phyloP scores from a whole-genome alignment of 2,888 invertebrate genomes.

The Scaptomyza reducta region DNA sequence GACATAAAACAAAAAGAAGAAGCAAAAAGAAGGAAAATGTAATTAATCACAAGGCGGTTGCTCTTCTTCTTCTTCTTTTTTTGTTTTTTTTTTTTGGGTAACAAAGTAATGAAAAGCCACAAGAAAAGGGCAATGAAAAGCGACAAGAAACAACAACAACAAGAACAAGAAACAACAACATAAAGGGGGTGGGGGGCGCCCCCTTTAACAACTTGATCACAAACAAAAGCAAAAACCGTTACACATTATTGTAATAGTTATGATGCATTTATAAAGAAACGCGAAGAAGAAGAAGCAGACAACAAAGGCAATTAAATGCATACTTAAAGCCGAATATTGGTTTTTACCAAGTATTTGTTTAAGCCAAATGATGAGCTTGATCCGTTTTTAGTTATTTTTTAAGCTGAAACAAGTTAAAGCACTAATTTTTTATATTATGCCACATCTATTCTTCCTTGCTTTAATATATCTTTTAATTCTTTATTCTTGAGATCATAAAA shows the following conservation, averaged over 20 bases:
- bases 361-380: background rate
- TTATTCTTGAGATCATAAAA: too few relatives aligned
- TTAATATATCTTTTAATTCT: too few relatives aligned
- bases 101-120: conserved; percentile 55
- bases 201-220: background rate
- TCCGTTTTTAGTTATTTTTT: too few relatives aligned
- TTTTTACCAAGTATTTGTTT: background rate
- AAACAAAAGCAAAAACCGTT: conserved; percentile 43
- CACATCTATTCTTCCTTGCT: too few relatives aligned
- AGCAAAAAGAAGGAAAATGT: conserved; percentile 63
- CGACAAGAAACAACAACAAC: conserved; percentile 1
- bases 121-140: conserved; percentile 28
- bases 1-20: conserved; percentile 40
- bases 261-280: conserved; percentile 21
- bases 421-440: too few relatives aligned
- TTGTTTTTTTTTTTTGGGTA: conserved; percentile 9
- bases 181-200: conserved; percentile 24
- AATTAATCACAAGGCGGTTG: conserved; percentile 71
- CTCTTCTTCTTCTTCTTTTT: conserved; percentile 20
- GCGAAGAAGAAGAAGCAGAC: too few relatives aligned
- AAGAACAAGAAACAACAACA: background rate
- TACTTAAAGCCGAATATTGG: too few relatives aligned
- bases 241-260: conserved; percentile 43
- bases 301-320: too few relatives aligned
- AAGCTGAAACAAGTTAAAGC: too few relatives aligned